These are phyloP conservation scores for Manis pentadactyla DNA, from an alignment of 2,797 vertebrate genomes.

Conservation along the genomic window DNA sequence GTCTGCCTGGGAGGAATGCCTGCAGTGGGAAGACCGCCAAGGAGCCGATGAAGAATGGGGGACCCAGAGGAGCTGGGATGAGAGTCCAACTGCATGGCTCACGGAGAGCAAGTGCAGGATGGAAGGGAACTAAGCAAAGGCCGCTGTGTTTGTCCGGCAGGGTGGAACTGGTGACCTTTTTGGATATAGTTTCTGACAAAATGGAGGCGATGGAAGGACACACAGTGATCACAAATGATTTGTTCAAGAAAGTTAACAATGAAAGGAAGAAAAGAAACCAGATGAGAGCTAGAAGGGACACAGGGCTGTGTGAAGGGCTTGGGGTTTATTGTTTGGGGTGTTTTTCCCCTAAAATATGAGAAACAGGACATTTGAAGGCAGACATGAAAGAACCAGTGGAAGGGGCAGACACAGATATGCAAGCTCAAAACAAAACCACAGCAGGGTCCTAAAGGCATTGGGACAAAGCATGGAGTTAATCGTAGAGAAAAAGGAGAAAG, in stretches of 20 bases:
- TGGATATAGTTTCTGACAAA: neutral
- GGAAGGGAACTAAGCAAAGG: neutral
- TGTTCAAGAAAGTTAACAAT: neutral
- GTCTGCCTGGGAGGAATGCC: neutral
- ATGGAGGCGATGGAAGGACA: neutral
- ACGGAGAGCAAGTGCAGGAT: neutral
- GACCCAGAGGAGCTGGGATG: neutral
- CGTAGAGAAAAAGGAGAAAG: neutral
- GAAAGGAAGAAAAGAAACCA: neutral
- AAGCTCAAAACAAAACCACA: neutral
- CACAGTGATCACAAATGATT: neutral
- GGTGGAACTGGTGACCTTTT: neutral
- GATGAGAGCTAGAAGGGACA: neutral
- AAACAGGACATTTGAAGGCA: neutral
- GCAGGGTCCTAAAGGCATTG: neutral
- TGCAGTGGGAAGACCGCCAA: neutral
- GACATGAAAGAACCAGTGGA: neutral
- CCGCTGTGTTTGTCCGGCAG: neutral
- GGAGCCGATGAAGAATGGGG: neutral
- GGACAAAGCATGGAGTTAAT: neutral
- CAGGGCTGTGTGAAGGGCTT: neutral
- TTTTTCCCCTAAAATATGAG: neutral
- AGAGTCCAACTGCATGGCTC: neutral
- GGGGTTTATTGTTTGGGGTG: neutral
- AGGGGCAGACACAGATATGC: neutral